Evolutionary conservation across 1,140 invertebrate species (phyloP), one percentile per base, ranked within the genome.

Genomic region (Drosophila kohkoa): DNA sequence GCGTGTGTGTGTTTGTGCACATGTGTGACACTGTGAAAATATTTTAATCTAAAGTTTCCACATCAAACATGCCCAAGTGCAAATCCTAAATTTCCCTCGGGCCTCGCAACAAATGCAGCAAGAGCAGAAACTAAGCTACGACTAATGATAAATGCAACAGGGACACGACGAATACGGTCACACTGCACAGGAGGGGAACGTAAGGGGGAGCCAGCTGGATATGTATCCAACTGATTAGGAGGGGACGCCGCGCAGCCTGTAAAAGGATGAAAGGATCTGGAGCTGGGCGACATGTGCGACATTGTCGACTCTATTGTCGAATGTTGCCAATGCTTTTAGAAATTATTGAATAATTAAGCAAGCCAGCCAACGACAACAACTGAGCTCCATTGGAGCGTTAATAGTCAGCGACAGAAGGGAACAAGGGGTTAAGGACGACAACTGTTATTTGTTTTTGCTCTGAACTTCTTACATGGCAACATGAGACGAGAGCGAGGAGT

Each of bases 21-120:
- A 41, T 28, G 6, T 63, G 49, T 63, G 82, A 59, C 78, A 64
- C 78, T 86, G 70, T 67, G 82, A 88, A 89, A 89, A 89, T 89
- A 90, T 88, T 88, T 88, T 89, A 88, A 88, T 89, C 85, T 89
- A 89, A 89, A 89, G 81, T 89, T 89, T 89, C 81, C 69, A 89
- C 86, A 89, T 89, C 75, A 89, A 85, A 89, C 81, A 89, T 79
- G 75, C 67, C 64, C 75, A 86, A 86, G 67, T 78, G 82, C 79
- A 85, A 86, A 82, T 85, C 82, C 82, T 64, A 63, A 70, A 63
- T 55, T 66, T 41, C 10, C 68, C 46, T 43, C 13, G 48, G 15
- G 32, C 30, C 35, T 32, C 1, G 28, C 46, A 49, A 38, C 63
- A 68, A 75, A 58, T 78, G 62, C 75, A 69, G 68, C 51, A 74